Evolutionary conservation across 2,888 invertebrate species (phyloP).

Genomic region (Drosophila pullipes): DNA sequence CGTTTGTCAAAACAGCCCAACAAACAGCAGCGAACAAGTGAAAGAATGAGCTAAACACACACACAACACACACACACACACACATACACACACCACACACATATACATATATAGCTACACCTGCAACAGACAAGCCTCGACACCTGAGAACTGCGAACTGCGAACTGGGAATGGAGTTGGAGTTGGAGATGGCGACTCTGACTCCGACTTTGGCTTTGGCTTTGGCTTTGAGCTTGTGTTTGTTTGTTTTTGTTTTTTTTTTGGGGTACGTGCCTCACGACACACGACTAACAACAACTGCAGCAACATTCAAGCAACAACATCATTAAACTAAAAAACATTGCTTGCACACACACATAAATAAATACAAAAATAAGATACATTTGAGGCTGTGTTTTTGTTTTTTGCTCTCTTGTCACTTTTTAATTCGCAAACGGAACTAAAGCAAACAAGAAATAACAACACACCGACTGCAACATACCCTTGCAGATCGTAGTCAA

Average conservation of each 20-base stretch:
- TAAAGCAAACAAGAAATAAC: constrained; percentile 12
- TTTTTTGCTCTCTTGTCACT: constrained; percentile 20
- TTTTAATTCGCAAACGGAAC: constrained; percentile 24
- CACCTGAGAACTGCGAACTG: constrained; percentile 36
- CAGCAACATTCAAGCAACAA: constrained; percentile 59
- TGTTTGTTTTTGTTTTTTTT: background rate
- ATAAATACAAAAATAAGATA: constrained; percentile 19
- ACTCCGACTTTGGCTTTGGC: constrained; percentile 23
- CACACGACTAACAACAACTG: constrained; percentile 54
- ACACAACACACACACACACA: background rate
- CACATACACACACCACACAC: background rate
- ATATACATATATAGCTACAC: constrained; percentile 7
- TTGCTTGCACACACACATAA: constrained; percentile 32
- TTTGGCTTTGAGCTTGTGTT: background rate
- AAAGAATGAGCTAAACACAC: constrained; percentile 36
- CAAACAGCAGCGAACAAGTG: constrained; percentile 26
- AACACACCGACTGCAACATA: constrained; percentile 4
- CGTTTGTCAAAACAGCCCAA: constrained; percentile 66
- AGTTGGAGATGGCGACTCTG: background rate
- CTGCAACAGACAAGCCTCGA: constrained; percentile 22
- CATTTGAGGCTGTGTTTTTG: constrained; percentile 17
- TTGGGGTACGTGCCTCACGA: constrained; percentile 50
- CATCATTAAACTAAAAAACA: constrained; percentile 71
- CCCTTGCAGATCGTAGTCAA: too few relatives aligned
- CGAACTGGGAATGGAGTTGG: constrained; percentile 14